Base-by-base conservation (phyloP, 2,888 invertebrate species). In the Pheosia gnoma region DNA sequence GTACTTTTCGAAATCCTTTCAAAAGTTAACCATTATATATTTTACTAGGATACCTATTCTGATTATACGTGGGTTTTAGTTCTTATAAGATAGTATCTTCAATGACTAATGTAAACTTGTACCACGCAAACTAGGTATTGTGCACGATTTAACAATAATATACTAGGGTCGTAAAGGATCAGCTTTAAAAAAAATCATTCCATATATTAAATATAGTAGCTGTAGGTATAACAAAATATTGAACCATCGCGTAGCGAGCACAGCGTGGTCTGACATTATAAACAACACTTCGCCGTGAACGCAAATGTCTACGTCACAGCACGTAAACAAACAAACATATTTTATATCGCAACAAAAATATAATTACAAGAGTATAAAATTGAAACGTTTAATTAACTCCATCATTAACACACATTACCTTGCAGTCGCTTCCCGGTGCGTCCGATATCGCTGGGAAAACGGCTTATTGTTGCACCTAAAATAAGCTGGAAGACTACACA, bases 351-450 rank as follows among this genome's bases (percentile, higher is more conserved):
- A 47, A 62, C 67, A 60, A 62, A 57, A 66, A 63, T 59, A 67
- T 62, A 58, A 66, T 64, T 57, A 74, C 54, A 64, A 59, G 59
- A 70, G 43, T 59, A 74, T 59, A 73, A 64, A 63, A 67, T 67
- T 67, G 65, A 70, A 72, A 76, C 69, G 69, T 70, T 73, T 69
- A 68, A 74, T 77, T 68, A 77, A 68, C 63, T 72, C 70, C 70
- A 70, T 75, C 68, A 70, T 74, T 72, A 74, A 59, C 74, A 77
- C 74, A 76, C 75, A 73, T 82, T 82, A 85, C 86, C 83, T 84
- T 85, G 80, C 74, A 51, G 62, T 68, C 56, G 75, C 70, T 76
- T 79, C 78, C 77, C 72, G 71, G 59, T 70, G 74, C 72, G 70
- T 74, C 72, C 71, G 68, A 64, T 73, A 59, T 67, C 62, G 71